Evolutionary conservation across 2,113 vertebrate genomes (phyloP).

Genomic region (Gobio gobio): DNA sequence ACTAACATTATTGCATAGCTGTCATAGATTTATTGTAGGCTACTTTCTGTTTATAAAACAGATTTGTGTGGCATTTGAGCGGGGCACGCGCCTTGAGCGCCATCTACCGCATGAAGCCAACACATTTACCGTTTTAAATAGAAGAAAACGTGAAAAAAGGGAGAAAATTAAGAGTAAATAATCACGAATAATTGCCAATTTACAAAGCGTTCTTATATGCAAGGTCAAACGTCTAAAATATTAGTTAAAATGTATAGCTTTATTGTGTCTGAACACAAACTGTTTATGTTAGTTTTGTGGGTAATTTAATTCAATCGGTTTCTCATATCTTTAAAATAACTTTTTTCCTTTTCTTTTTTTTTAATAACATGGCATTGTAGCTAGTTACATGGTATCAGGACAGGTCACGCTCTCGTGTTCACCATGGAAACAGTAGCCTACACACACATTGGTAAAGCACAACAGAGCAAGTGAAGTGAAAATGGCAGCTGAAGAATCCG

Average conservation of each 20-base stretch:
- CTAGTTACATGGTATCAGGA: background rate
- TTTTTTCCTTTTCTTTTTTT: no score
- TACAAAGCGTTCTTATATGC: background rate
- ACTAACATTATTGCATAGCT: background rate
- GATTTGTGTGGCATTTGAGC: background rate
- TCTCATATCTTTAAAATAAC: background rate
- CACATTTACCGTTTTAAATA: background rate
- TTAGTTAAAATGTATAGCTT: background rate
- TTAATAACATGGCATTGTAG: background rate
- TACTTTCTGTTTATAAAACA: background rate
- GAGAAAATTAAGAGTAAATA: background rate
- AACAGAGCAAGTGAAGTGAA: background rate
- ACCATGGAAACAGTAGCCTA: constrained; percentile 46
- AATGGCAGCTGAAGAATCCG: constrained; percentile 54
- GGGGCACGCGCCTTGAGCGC: background rate
- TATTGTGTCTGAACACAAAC: background rate
- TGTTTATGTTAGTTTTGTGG: background rate
- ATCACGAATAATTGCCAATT: background rate
- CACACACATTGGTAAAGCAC: constrained; percentile 1
- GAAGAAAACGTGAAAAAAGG: background rate
- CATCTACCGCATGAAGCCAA: constrained; percentile 14
- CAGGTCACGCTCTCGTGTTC: background rate
- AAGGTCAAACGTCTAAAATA: background rate
- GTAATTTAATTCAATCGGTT: no score
- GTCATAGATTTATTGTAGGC: background rate